These are phyloP conservation scores for Chironomus riparius DNA, from an alignment of 2,888 invertebrate species.

Conservation along the genomic window DNA sequence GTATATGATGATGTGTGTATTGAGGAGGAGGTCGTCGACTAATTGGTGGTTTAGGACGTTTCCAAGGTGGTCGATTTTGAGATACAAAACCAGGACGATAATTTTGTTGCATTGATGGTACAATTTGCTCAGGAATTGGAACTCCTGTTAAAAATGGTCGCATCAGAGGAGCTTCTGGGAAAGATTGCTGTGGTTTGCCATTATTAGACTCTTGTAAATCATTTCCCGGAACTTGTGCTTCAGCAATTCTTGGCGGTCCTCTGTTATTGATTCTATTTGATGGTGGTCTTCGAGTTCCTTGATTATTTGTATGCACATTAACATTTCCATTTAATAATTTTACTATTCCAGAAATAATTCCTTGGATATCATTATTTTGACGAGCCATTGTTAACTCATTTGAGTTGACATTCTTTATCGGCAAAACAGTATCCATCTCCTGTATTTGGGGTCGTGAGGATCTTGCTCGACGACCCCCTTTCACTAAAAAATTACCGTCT, in stretches of 20 bases:
- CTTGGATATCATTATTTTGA: slow-evolving; percentile 73
- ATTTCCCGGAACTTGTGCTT: slow-evolving; percentile 52
- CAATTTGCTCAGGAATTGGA: slow-evolving; percentile 64
- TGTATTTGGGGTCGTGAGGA: slow-evolving; percentile 41
- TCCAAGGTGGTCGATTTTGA: slow-evolving; percentile 57
- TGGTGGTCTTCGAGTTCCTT: slow-evolving; percentile 56
- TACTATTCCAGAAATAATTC: slow-evolving; percentile 82
- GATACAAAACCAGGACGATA: slow-evolving; percentile 51
- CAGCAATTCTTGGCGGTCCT: slow-evolving; percentile 78
- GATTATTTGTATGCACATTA: slow-evolving; percentile 70
- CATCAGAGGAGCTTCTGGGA: slow-evolving; percentile 46
- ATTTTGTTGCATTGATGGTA: slow-evolving; percentile 48
- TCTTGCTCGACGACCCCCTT: slow-evolving; percentile 41
- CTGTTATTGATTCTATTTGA: slow-evolving; percentile 78
- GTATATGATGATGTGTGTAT: neutral
- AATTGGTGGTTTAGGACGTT: slow-evolving; percentile 47
- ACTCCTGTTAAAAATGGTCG: slow-evolving; percentile 58
- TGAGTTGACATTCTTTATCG: slow-evolving; percentile 14
- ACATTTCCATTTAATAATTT: slow-evolving; percentile 82
- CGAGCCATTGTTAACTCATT: slow-evolving; percentile 37
- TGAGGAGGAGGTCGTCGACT: slow-evolving; percentile 49
- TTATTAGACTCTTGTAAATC: slow-evolving; percentile 24
- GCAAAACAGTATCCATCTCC: slow-evolving; percentile 31
- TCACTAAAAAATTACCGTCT: slow-evolving; percentile 45
- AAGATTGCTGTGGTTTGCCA: slow-evolving; percentile 39